Evolutionary conservation across 1,140 invertebrate species (phyloP), one percentile per base, ranked within the genome.

Genomic region (Uloborus diversus): DNA sequence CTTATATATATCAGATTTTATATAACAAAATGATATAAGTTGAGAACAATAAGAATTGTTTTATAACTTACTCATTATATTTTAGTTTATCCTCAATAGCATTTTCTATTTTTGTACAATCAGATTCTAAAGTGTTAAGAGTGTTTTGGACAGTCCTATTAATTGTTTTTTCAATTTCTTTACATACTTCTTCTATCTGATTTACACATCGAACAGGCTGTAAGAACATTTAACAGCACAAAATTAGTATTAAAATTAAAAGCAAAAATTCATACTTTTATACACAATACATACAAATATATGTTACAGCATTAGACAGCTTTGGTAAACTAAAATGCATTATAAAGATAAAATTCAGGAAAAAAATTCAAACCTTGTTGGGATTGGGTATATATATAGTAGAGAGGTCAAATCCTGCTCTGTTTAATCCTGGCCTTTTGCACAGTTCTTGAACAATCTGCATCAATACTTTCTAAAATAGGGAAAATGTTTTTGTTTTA

Each of bases 361-460:
- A 20, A 25, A 20, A 68, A 62, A 23, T 30, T 30, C n/a, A n/a
- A n/a, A 82, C 66, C 85, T 89, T 89, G 82, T 87, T 88, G 73
- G 87, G 85, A 81, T 87, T 86, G 17, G 90, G 90, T 14, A 91
- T 87, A 82, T 88, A 91, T 64, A 91, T 91, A 4, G 90, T 90
- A 3, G 90, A 89, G 90, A 91, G 91, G 61, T 91, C 90, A 84
- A 91, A 91, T 2, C 90, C 89, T 51, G 88, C 89, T 70, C 88
- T 85, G 81, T 91, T 91, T 25, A 91, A 84, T 32, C 89, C 89
- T 2, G 89, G 89, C 47, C 90, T 84, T 83, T 90, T 91, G 81
- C 90, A 91, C 28, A 91, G 82, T 82, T 91, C 90, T 84, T 91
- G 90, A 1, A 91, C 90, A 81, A 91, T 91, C 84, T 91, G 90